Base-by-base conservation (phyloP, 2,113 vertebrate genomes). In the Euleptes europaea region DNA sequence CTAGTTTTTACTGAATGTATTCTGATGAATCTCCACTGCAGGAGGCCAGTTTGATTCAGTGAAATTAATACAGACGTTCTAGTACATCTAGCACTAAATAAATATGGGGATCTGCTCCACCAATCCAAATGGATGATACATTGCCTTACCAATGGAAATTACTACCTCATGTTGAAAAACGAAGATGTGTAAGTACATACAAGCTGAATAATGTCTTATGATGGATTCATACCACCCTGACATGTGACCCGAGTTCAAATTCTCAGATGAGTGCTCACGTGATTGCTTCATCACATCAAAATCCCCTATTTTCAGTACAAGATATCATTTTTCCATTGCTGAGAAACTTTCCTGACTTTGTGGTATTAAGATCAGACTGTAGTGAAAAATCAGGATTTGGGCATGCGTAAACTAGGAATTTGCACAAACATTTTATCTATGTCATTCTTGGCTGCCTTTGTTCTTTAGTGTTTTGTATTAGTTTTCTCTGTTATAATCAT, bases 1-100 rank as follows among this genome's bases (percentile, higher is more conserved):
- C 17, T 40, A 0, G 0, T 3, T 5, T 35, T 57, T 21, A 0
- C 47, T 21, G 2, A 7, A 2, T 1, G 0, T 15, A 60, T 17
- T 23, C 23, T 19, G n/a, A 44, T 13, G 4, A 10, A 73, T 38
- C 60, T 28, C 26, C 8, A 9, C 60, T 77, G 57, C 73, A 66
- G 31, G 74, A 82, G 54, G 42, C 11, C 0, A 0, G 38, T 81
- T 42, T 15, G 1, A 38, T 89, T 54, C 35, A 54, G 9, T 65
- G 69, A 78, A 78, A 77, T 66, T 21, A 42, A 54, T 57, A 1
- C 0, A 54, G 4, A 0, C 0, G 47, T 23, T 51, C 2, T 3
- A 4, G 1, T 35, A 12, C 26, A 69, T 14, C 14, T 84, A 33
- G 2, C 33, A 13, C 5, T 17, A 60, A 71, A 47, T 81, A 73